phyloP scores from a whole-genome alignment of 2,113 vertebrate species.

The Coptodon bakossiorum region DNA sequence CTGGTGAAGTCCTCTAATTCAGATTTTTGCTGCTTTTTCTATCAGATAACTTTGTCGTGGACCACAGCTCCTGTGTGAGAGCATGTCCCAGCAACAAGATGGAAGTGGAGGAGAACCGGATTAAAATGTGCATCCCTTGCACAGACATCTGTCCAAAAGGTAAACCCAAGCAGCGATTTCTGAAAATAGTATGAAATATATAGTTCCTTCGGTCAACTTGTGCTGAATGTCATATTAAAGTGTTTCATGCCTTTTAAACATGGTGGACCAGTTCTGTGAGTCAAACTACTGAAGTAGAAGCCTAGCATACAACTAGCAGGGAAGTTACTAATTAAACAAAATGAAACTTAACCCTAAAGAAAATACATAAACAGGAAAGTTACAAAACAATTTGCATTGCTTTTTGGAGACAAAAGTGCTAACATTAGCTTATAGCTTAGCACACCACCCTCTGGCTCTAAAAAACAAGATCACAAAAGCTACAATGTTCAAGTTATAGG shows the following conservation, averaged over 20 bases:
- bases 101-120: constrained; percentile 94
- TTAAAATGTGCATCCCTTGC: constrained; percentile 97
- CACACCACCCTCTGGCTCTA: background rate
- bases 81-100: constrained; percentile 98
- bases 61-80: constrained; percentile 94
- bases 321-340: background rate
- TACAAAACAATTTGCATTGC: background rate
- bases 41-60: constrained; percentile 97
- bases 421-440: background rate
- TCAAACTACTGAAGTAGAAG: background rate
- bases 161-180: constrained; percentile 18
- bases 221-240: background rate
- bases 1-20: background rate
- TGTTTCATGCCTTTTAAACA: background rate
- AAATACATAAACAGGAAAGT: background rate
- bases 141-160: constrained; percentile 99
- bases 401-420: background rate
- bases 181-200: background rate
- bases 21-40: background rate
- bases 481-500: background rate
- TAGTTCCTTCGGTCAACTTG: background rate
- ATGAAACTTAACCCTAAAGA: background rate
- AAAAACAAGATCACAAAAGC: background rate
- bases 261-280: background rate
- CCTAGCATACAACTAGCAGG: background rate